A percentile compares a stretch with the other conserved stretches of the same genome.
Conservation (phyloP, 2,888 invertebrate genomes). For the Cerastis rubricosa region DNA sequence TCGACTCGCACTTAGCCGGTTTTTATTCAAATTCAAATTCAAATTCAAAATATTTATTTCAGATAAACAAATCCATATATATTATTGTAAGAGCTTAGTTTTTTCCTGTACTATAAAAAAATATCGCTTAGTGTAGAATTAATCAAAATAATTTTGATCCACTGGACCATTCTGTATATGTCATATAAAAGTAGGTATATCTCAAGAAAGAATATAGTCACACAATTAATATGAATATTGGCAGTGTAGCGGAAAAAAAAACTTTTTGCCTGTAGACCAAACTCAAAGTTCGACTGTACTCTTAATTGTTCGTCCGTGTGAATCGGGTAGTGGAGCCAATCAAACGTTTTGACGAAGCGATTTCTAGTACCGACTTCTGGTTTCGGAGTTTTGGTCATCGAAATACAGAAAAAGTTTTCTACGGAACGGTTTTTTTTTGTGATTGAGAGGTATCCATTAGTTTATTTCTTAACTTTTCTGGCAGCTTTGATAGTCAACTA, state of each 20-base stretch:
- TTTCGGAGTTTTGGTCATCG: slow-evolving; percentile 17
- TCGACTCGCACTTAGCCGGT: no score
- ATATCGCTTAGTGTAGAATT: neutral
- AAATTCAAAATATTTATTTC: no score
- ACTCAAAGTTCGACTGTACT: slow-evolving; percentile 25
- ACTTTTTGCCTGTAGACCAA: slow-evolving; percentile 1
- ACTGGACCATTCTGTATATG: neutral
- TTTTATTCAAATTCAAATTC: no score
- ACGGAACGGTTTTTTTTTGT: neutral
- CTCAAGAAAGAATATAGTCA: neutral
- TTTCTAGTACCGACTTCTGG: slow-evolving; percentile 29
- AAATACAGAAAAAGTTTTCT: slow-evolving; percentile 6
- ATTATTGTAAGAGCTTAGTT: neutral
- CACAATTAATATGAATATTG: neutral
- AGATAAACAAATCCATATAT: no score
- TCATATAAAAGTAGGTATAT: neutral
- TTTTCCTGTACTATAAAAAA: neutral
- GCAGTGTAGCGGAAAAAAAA: neutral
- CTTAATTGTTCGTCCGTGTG: slow-evolving; percentile 43
- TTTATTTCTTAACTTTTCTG: neutral
- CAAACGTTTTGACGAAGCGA: slow-evolving; percentile 45
- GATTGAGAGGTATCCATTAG: neutral
- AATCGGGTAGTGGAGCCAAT: slow-evolving; percentile 49
- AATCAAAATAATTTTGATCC: neutral
- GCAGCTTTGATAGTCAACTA: no score